Base-by-base conservation (phyloP, 2,888 invertebrate genomes). In the Apamea sordens region DNA sequence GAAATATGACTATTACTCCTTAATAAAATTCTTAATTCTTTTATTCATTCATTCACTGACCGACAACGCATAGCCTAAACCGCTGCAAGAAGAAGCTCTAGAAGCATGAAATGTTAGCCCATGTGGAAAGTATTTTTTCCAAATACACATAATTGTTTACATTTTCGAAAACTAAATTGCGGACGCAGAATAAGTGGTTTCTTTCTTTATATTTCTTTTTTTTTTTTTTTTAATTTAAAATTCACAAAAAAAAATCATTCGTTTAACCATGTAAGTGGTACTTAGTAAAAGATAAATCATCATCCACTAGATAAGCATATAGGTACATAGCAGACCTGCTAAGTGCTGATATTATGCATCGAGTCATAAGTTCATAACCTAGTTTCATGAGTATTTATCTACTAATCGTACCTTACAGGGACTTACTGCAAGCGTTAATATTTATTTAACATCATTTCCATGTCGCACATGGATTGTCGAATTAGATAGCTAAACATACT, bases 301-400 rank as follows among this genome's bases (percentile, higher is more conserved):
- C 28, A 79, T 59, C 50, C 47, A 47, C 24, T 53, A 32, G 44
- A 64, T 67, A 79, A 32, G 28, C n/a, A 41, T 15, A 41, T 24
- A 77, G 28, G 24, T 59, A 41, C 24, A 53, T 18, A 15, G 21
- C 11, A 63, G 47, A 70, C 10, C 3, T 36, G 24, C 28, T 56
- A 80, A 59, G 50, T 73, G 32, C 21, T n/a, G 18, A 41, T 59
- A 67, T 11, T 15, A 70, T 13, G 24, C 32, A 59, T 50, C 36
- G 47, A 47, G 13, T 28, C 36, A 44, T n/a, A n/a, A n/a, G n/a
- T n/a, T n/a, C n/a, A n/a, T 73, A 68, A 50, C 67, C 50, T 59
- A 73, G 50, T 65, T 83, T 44, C 77, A 68, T 18, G n/a, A 71
- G 53, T 76, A 32, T 80, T 74, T 81, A 53, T 59, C 15, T 50